Conservation (phyloP, 2,888 invertebrate genomes). For the Hemaris fuciformis region DNA sequence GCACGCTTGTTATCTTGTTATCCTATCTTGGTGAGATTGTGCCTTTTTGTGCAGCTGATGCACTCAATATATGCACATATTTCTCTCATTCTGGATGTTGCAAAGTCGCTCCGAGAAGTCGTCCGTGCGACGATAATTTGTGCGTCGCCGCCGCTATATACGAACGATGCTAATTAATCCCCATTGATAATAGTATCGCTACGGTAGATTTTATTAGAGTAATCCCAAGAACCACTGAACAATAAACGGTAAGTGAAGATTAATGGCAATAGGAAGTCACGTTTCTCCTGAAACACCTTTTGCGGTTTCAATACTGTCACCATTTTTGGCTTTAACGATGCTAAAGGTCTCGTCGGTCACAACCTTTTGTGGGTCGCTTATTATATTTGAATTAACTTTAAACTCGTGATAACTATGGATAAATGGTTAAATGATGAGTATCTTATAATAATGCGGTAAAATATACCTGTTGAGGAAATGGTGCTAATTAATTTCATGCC, state of each 20-base stretch:
- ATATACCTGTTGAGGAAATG: neutral
- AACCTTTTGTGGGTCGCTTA: slow-evolving; percentile 53
- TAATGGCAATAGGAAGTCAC: slow-evolving; percentile 65
- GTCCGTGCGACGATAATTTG: slow-evolving; percentile 9
- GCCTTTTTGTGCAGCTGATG: slow-evolving; percentile 70
- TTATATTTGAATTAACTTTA: slow-evolving; percentile 53
- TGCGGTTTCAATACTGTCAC: slow-evolving; percentile 54
- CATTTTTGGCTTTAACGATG: slow-evolving; percentile 65
- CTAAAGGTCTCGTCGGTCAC: slow-evolving; percentile 50
- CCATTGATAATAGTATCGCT: slow-evolving; percentile 10
- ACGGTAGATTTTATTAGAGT: neutral
- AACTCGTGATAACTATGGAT: slow-evolving; percentile 29
- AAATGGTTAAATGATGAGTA: neutral
- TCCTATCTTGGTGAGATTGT: slow-evolving; percentile 77
- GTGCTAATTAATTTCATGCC: neutral
- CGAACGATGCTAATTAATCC: neutral
- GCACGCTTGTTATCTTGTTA: slow-evolving; percentile 80
- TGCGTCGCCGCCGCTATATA: slow-evolving; percentile 5
- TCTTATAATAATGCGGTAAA: neutral
- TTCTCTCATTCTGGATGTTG: slow-evolving; percentile 44
- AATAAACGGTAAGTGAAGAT: slow-evolving; percentile 47
- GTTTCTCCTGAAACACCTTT: slow-evolving; percentile 58
- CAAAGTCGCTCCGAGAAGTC: slow-evolving; percentile 27
- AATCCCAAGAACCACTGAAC: neutral
- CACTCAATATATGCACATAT: slow-evolving; percentile 59